A percentile compares a stretch with the other conserved stretches of the same genome.
phyloP scores from a whole-genome alignment of 2,888 invertebrate species.

The Oscheius sp. region DNA sequence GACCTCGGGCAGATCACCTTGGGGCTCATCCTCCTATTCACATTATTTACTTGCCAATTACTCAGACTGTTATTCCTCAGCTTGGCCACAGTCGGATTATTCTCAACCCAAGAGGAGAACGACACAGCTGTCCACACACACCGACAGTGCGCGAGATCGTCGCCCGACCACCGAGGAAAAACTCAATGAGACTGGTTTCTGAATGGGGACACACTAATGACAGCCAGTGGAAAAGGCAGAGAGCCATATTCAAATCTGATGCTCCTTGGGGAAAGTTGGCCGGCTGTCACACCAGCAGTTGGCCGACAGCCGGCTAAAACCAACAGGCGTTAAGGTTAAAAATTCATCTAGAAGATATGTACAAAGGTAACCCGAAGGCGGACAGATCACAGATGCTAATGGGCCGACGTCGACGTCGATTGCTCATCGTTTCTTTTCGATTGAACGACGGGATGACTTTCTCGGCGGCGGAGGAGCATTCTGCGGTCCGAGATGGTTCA shows the following conservation, averaged over 20 bases:
- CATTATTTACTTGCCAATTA: background rate
- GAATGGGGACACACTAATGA: background rate
- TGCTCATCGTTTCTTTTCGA: slow-evolving; percentile 48
- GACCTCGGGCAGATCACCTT: background rate
- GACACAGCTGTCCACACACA: slow-evolving; percentile 30
- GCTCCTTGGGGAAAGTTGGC: slow-evolving; percentile 16
- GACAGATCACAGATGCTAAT: slow-evolving; percentile 9
- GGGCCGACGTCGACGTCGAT: background rate
- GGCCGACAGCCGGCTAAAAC: slow-evolving; percentile 27
- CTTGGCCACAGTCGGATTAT: slow-evolving; percentile 10
- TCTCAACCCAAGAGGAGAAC: slow-evolving; percentile 7
- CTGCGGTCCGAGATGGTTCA: slow-evolving; percentile 17
- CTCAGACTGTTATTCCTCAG: slow-evolving; percentile 1
- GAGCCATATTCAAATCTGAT: background rate
- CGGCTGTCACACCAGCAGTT: slow-evolving; percentile 31
- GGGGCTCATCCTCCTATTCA: background rate
- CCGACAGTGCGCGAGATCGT: slow-evolving; percentile 24
- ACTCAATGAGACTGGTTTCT: slow-evolving; percentile 18
- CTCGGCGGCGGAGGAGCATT: slow-evolving; percentile 6
- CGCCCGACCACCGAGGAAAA: slow-evolving; percentile 1
- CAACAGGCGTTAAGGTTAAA: slow-evolving; percentile 19
- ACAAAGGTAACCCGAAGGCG: slow-evolving; percentile 16
- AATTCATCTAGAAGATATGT: slow-evolving; percentile 31
- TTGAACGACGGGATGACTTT: slow-evolving; percentile 34
- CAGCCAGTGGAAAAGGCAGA: too few species aligned